Base-by-base conservation (phyloP, 1,140 invertebrate species). In the Diorhabda sublineata region DNA sequence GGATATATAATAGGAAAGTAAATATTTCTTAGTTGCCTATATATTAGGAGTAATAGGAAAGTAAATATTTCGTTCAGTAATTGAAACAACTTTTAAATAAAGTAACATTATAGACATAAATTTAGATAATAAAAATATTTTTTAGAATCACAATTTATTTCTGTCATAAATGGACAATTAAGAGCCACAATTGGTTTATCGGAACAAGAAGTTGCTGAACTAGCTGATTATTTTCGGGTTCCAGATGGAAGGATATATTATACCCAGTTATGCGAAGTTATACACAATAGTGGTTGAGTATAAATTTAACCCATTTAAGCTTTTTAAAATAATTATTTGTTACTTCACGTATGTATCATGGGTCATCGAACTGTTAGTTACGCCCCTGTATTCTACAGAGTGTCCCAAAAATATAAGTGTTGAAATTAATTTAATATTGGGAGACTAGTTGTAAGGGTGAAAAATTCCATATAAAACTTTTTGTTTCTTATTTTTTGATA, bases 211-310 rank as follows among this genome's bases (percentile, higher is more conserved):
- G 86, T 91, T 57, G 80, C 82, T 8, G 89, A 91, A 74, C 78
- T 91, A 4, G 84, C 87, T 0, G 89, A 90, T 80, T 91, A 91
- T 82, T 92, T 92, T 82, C 84, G 88, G 45, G 83, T 89, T 42
- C 87, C 88, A 61, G 89, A 91, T 81, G 90, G 90, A 56, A 83
- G 89, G 69, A 85, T 91, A 43, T 85, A 88, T 45, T 91, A 91
- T 77, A 84, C 84, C 0, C 89, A 91, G 80, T 85, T 91, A 58
- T 91, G 89, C 71, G 83, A 87, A 75, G 84, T 91, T 66, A 86
- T 91, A 66, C 87, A 90, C 69, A 84, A 87, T 57, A 82, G 79
- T 69, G 80, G 85, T 86, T 26, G 26, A 26, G 26, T 26, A 26
- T 26, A 1, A 26, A 26, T 26, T 26, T 26, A 26, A 26, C 26